Evolutionary conservation across 2,888 invertebrate species (phyloP).

Genomic region (Noctua janthina): DNA sequence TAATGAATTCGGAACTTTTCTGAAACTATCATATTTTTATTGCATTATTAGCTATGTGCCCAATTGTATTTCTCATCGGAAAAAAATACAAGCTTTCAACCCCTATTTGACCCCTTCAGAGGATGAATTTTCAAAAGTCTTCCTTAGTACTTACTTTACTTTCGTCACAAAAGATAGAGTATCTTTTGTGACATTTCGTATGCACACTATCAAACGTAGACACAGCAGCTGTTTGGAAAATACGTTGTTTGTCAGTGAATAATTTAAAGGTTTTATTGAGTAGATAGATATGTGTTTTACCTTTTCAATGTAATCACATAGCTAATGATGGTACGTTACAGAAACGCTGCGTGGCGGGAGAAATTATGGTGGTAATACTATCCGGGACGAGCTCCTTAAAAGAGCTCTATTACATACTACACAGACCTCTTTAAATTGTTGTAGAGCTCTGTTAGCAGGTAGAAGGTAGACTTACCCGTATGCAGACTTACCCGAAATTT

Average conservation of each 20-base stretch:
- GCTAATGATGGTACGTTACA: neutral
- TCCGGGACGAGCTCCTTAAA: neutral
- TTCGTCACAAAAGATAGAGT: neutral
- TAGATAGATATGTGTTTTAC: neutral
- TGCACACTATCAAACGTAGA: neutral
- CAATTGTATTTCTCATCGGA: neutral
- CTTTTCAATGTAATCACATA: neutral
- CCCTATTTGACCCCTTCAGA: neutral
- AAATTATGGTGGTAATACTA: neutral
- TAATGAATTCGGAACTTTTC: constrained; percentile 37
- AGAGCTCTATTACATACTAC: neutral
- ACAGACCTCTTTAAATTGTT: no score
- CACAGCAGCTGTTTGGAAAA: neutral
- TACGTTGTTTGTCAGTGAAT: neutral
- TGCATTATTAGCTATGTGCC: neutral
- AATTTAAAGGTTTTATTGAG: neutral
- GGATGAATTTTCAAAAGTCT: neutral
- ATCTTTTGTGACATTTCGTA: neutral
- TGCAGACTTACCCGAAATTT: constrained; percentile 81
- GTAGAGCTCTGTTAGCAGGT: neutral
- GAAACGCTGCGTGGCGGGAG: neutral
- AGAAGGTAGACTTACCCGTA: no score
- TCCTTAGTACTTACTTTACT: neutral
- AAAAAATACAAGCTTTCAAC: neutral
- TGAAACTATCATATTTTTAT: constrained; percentile 23